Evolutionary conservation across 2,888 invertebrate species (phyloP).

Genomic region (Amphipyra tragopoginis): DNA sequence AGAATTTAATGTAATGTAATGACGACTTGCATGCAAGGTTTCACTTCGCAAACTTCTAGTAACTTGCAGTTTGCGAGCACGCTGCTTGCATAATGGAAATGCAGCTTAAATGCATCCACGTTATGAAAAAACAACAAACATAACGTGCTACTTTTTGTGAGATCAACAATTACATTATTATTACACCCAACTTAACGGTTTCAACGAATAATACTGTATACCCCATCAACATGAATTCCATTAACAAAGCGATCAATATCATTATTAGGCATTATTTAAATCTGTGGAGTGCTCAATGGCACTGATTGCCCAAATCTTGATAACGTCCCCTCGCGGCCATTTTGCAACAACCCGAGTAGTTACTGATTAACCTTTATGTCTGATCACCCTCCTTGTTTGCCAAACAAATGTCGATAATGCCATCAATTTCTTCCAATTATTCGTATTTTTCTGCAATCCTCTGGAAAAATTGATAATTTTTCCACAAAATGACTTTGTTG

Average conservation of each 20-base stretch:
- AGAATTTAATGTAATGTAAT: too few relatives aligned
- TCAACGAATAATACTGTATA: neutral
- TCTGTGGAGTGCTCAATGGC: constrained; percentile 70
- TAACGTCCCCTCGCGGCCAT: constrained; percentile 71
- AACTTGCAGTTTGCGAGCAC: too few relatives aligned
- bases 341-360: constrained; percentile 62
- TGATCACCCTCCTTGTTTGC: constrained; percentile 77
- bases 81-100: too few relatives aligned
- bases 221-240: constrained; percentile 19
- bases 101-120: too few relatives aligned
- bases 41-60: too few relatives aligned
- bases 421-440: constrained; percentile 54
- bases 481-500: neutral
- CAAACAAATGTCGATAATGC: constrained; percentile 51
- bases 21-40: too few relatives aligned
- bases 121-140: too few relatives aligned
- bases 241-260: constrained; percentile 49
- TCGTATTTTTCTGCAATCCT: constrained; percentile 40
- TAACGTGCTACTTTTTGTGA: too few relatives aligned
- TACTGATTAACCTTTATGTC: constrained; percentile 68
- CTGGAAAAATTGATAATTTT: constrained; percentile 26
- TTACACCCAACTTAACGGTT: neutral
- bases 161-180: neutral
- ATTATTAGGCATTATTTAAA: constrained; percentile 63
- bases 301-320: constrained; percentile 85